phyloP scores from a whole-genome alignment of 2,113 vertebrate species.

The Otolemur garnettii region DNA sequence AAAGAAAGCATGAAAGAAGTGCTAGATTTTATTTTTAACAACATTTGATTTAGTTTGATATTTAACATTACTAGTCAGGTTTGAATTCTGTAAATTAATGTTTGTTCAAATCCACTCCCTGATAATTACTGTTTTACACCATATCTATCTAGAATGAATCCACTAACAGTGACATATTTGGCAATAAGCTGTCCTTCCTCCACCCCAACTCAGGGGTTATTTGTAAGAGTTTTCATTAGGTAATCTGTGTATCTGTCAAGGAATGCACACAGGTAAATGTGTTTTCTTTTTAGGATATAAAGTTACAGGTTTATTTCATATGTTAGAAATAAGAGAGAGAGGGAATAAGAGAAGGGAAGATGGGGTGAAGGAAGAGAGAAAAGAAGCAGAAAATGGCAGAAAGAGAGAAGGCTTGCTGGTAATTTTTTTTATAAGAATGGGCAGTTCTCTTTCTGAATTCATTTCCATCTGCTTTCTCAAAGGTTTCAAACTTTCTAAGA shows the following conservation, averaged over 20 bases:
- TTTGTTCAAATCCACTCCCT: neutral
- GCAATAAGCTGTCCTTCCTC: neutral
- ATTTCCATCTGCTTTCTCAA: neutral
- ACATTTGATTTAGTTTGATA: neutral
- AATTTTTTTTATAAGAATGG: neutral
- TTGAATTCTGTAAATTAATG: neutral
- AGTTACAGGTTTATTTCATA: too few relatives aligned
- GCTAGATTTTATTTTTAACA: constrained; percentile 26
- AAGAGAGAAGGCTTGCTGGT: too few relatives aligned
- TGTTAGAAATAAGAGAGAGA: too few relatives aligned
- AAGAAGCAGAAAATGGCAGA: too few relatives aligned
- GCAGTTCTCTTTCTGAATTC: constrained; percentile 11
- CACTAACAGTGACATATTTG: neutral
- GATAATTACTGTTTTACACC: neutral
- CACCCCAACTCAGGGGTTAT: neutral
- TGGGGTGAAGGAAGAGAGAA: too few relatives aligned
- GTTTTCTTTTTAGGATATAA: too few relatives aligned
- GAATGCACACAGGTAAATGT: neutral
- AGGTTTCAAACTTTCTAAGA: neutral
- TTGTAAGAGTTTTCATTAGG: neutral
- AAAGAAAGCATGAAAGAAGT: constrained; percentile 15
- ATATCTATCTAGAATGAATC: neutral
- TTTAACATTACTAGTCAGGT: neutral
- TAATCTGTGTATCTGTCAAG: neutral
- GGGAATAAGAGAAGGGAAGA: too few relatives aligned